Conservation (phyloP, 2,888 invertebrate genomes). For the Tiliacea citrago region DNA sequence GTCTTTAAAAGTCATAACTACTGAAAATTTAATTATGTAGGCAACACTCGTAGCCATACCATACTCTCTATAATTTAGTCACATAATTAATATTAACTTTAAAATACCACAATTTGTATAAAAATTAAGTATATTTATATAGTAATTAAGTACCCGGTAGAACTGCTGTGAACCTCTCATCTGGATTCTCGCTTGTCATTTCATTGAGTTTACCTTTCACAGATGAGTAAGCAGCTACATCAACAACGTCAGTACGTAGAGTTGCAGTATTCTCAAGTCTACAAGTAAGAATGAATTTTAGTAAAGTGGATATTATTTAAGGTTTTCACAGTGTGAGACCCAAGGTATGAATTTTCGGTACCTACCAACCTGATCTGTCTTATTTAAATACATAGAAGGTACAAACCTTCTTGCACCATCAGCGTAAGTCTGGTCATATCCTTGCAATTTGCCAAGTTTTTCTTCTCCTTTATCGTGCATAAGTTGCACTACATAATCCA, state of each 20-base stretch:
- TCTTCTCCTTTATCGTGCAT: slow-evolving; percentile 78
- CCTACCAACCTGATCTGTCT: background rate
- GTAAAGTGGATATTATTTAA: background rate
- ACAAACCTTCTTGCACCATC: slow-evolving; percentile 79
- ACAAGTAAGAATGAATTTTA: slow-evolving; percentile 30
- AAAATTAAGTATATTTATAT: background rate
- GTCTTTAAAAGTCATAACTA: background rate
- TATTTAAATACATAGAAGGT: background rate
- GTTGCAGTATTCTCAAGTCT: slow-evolving; percentile 74
- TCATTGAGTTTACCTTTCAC: slow-evolving; percentile 75
- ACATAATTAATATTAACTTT: background rate
- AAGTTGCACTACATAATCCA: slow-evolving; percentile 73
- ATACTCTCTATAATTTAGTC: background rate
- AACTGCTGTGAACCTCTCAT: slow-evolving; percentile 66
- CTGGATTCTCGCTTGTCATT: slow-evolving; percentile 71
- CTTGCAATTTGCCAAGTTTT: slow-evolving; percentile 75
- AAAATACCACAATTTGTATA: background rate
- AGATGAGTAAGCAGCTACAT: slow-evolving; percentile 72
- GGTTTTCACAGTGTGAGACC: background rate
- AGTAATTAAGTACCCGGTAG: slow-evolving; percentile 70
- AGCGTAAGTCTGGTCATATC: slow-evolving; percentile 76
- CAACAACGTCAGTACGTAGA: slow-evolving; percentile 74
- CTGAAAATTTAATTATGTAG: background rate
- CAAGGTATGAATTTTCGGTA: background rate
- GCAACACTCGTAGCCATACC: too few relatives aligned